Evolutionary conservation across 2,888 invertebrate genomes (phyloP).

Genomic region (Julus scanicus): DNA sequence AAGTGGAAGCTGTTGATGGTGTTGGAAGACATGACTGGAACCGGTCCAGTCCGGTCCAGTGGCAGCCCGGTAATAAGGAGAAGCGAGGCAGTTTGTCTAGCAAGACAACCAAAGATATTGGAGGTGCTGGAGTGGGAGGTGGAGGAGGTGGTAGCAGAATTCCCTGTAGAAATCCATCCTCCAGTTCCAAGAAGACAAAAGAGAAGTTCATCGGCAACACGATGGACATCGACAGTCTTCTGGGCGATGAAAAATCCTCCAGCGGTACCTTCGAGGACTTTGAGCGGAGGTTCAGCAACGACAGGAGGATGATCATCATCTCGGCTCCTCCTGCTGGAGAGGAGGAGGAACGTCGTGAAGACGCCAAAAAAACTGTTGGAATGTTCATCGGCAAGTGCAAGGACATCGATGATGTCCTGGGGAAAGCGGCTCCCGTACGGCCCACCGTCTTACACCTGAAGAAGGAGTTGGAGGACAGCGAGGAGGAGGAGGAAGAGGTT

Average conservation of each 20-base stretch:
- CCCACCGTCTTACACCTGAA: slow-evolving; percentile 46
- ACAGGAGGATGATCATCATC: slow-evolving; percentile 29
- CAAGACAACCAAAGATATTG: background rate
- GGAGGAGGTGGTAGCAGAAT: background rate
- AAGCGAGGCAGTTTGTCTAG: background rate
- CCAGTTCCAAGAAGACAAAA: slow-evolving; percentile 40
- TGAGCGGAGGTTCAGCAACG: slow-evolving; percentile 52
- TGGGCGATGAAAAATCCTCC: background rate
- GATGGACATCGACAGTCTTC: slow-evolving; percentile 55
- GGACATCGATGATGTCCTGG: slow-evolving; percentile 90
- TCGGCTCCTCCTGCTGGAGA: background rate
- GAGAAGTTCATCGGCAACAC: slow-evolving; percentile 51
- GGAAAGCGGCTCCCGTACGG: slow-evolving; percentile 63
- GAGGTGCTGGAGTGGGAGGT: too few species aligned
- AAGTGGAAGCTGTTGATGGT: background rate
- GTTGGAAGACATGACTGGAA: background rate
- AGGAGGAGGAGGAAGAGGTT: slow-evolving; percentile 5
- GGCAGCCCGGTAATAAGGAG: background rate
- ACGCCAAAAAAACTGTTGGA: slow-evolving; percentile 66
- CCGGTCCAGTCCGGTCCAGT: slow-evolving; percentile 10
- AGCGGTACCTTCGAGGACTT: slow-evolving; percentile 50
- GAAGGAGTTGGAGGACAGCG: background rate
- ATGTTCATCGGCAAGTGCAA: slow-evolving; percentile 85
- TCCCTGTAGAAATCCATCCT: background rate
- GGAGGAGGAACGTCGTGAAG: slow-evolving; percentile 57